Base-by-base conservation (phyloP, 2,888 invertebrate species). In the Heliconius sara region DNA sequence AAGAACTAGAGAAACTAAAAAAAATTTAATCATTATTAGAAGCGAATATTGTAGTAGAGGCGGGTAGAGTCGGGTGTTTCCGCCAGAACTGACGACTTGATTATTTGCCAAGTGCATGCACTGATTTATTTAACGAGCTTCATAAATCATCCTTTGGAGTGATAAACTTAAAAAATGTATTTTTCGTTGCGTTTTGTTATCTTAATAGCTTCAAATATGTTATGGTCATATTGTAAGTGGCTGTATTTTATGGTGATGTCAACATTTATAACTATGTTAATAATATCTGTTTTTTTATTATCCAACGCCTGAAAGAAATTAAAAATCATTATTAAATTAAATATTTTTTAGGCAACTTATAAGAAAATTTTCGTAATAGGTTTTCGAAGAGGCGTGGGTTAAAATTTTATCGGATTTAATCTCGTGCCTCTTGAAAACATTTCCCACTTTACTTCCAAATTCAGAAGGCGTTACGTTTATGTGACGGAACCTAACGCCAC, bases 91-190 rank as follows among this genome's bases (percentile, higher is more conserved):
- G 75, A 71, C 43, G 65, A 77, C 78, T 80, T 80, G 80, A 80
- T 80, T 76, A 75, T 80, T 78, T 78, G 80, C 80, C 80, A 80
- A 80, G 75, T 63, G 73, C 76, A 75, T 76, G 65, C 66, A 76
- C 76, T 79, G 79, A 79, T 79, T 79, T 79, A 79, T 79, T 79
- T 79, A 77, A 79, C 77, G 79, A 73, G 72, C 77, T 30, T 57
- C 19, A 68, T 79, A 76, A 79, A 79, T 79, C 72, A 79, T 79
- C 52, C n/a, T 25, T 60, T 76, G 72, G 39, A 52, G 27, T 71
- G 66, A 71, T 60, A 66, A 77, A 72, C 77, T 77, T 30, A 77
- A 66, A 73, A 79, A 77, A 72, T 67, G 76, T 79, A 79, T 79
- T 79, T 79, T 76, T 76, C 73, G 72, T n/a, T 72, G 67, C 43